These are phyloP conservation scores for Orientallactaga sibirica DNA, from an alignment of 2,797 vertebrate species.

Conservation along the genomic window DNA sequence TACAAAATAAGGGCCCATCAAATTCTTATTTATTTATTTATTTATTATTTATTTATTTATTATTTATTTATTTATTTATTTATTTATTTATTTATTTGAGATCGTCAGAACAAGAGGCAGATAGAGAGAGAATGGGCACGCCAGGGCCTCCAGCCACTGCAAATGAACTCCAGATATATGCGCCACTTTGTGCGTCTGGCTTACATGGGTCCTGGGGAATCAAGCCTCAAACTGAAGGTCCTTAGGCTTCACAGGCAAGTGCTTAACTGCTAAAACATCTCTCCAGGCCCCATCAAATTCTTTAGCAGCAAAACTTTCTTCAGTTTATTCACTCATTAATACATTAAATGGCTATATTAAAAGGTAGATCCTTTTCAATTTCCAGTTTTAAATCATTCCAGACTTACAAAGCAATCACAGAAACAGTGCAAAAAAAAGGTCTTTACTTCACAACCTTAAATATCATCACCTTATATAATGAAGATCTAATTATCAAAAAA, in stretches of 20 bases:
- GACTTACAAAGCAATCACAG: conserved; percentile 35
- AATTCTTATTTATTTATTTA: background rate
- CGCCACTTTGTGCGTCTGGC: too few species aligned
- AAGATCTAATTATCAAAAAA: background rate
- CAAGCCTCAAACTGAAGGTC: too few species aligned
- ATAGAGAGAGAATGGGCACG: too few species aligned
- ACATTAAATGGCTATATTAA: conserved; percentile 33
- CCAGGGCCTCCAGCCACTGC: too few species aligned
- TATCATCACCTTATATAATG: conserved; percentile 16
- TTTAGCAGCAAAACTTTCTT: conserved; percentile 7
- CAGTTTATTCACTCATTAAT: conserved; percentile 43
- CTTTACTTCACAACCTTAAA: conserved; percentile 38
- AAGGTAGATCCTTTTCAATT: conserved; percentile 28
- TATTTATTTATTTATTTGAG: too few species aligned
- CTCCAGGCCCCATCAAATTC: background rate
- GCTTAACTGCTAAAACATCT: too few species aligned
- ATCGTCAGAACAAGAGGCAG: too few species aligned
- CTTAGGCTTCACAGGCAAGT: too few species aligned
- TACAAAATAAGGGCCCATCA: conserved; percentile 43
- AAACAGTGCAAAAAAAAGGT: conserved; percentile 34
- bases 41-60: too few species aligned
- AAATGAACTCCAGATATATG: too few species aligned
- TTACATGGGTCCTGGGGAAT: too few species aligned
- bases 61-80: background rate
- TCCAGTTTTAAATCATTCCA: conserved; percentile 60